Base-by-base conservation (phyloP, 2,113 vertebrate genomes). In the Malaclemys terrapin region DNA sequence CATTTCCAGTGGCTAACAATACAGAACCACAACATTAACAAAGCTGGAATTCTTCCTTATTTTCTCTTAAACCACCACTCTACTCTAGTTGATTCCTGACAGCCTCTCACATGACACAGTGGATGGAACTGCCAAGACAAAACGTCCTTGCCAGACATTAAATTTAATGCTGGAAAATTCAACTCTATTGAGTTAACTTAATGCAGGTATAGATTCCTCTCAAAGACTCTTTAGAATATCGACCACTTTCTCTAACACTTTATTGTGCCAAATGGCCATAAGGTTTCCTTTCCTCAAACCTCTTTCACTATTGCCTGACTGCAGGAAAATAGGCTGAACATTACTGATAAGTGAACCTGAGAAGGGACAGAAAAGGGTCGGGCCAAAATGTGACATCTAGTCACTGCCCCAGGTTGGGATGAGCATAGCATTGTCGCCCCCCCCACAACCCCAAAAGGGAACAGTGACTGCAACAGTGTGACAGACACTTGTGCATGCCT, bases 1-100 rank as follows among this genome's bases (percentile, higher is more conserved):
- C 81, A 80, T 90, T 95, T 95, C 93, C 92, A 93, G 95, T 53
- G 81, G 94, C 93, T 89, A 88, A 88, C 52, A 82, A n/a, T n/a
- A 88, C 2, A 93, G 94, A 84, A 85, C 75, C 5, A 5, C 89
- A 93, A 87, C 56, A 52, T 50, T 81, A 93, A 94, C 56, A 59
- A 79, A 94, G 82, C 35, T 95, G 94, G 88, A 91, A 95, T 85
- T 84, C 86, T 62, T 45, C n/a, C 79, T 49, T 65, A 35, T 80
- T 93, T 92, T 93, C 82, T 93, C 83, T 84, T 87, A 65, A 89
- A 47, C 76, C 38, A 82, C 83, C 81, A 45, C 0, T 0, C 17
- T 93, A 93, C 76, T 91, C 88, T 62, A 38, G 27, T 31, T 1
- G 27, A 93, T 56, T 80, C 94, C 82, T 91, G 78, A 82, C 82